These are phyloP conservation scores for Rhinella marina DNA, from an alignment of 2,797 vertebrate genomes.

Conservation along the genomic window DNA sequence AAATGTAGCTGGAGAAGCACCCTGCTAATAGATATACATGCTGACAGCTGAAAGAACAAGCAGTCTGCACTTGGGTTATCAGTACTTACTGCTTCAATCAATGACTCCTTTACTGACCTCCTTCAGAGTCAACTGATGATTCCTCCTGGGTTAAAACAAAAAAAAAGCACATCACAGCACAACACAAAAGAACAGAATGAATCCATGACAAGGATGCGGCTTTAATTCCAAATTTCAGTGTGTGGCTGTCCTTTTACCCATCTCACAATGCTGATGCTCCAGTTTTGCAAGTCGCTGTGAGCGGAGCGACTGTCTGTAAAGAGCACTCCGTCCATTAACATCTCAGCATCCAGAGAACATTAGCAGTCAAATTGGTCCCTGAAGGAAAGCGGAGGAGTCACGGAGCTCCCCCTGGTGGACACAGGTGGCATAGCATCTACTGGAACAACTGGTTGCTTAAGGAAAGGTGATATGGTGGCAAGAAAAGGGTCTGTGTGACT, in stretches of 20 bases:
- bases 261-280: constrained; percentile 53
- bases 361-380: constrained; percentile 50
- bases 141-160: constrained; percentile 11
- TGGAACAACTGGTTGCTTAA: constrained; percentile 1
- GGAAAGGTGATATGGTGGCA: constrained; percentile 5
- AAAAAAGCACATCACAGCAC: background rate
- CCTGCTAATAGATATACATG: background rate
- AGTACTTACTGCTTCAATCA: constrained; percentile 51
- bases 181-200: background rate
- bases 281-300: constrained; percentile 33
- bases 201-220: constrained; percentile 4
- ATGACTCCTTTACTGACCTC: constrained; percentile 44
- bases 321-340: constrained; percentile 57
- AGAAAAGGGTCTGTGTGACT: background rate
- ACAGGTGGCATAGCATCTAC: background rate
- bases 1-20: background rate
- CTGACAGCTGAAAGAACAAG: constrained; percentile 8
- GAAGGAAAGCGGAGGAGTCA: constrained; percentile 25
- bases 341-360: constrained; percentile 53
- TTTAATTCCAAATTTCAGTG: constrained; percentile 29
- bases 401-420: constrained; percentile 47
- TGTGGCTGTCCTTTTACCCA: constrained; percentile 4
- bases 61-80: background rate
- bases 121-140: constrained; percentile 46
- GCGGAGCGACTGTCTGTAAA: constrained; percentile 47